phyloP scores from a whole-genome alignment of 2,888 invertebrate genomes.

The Pseudoips prasinana region DNA sequence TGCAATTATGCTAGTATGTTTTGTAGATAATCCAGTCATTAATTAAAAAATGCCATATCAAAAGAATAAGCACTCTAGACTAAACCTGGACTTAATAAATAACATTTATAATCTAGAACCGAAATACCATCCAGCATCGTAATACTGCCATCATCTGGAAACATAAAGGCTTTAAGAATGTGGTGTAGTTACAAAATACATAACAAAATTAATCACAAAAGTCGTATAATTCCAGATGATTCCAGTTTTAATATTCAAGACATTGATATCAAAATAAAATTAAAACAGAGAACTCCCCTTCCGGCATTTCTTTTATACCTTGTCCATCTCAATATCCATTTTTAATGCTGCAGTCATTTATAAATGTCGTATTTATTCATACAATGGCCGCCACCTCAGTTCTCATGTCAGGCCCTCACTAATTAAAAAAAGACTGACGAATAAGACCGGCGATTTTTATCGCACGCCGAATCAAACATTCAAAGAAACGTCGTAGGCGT shows the following conservation, averaged over 20 bases:
- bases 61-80: too few species aligned
- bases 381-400: constrained; percentile 73
- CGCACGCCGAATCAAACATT: constrained; percentile 75
- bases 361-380: constrained; percentile 70
- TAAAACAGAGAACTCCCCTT: constrained; percentile 13
- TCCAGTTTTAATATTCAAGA: constrained; percentile 4
- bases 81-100: too few species aligned
- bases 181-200: too few species aligned
- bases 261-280: constrained; percentile 9
- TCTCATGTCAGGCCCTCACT: constrained; percentile 76
- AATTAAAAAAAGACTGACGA: constrained; percentile 80
- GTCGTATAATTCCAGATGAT: too few species aligned
- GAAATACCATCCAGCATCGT: too few species aligned
- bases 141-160: too few species aligned
- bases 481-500: constrained; percentile 74
- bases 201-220: too few species aligned
- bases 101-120: too few species aligned
- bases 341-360: constrained; percentile 56
- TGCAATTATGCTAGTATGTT: too few species aligned
- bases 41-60: too few species aligned
- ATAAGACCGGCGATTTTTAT: constrained; percentile 81
- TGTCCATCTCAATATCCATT: constrained; percentile 60
- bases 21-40: too few species aligned
- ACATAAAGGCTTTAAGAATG: too few species aligned
- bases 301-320: constrained; percentile 18